phyloP scores from a whole-genome alignment of 2,797 vertebrate species.

The Pseudotriccus pelzelni region DNA sequence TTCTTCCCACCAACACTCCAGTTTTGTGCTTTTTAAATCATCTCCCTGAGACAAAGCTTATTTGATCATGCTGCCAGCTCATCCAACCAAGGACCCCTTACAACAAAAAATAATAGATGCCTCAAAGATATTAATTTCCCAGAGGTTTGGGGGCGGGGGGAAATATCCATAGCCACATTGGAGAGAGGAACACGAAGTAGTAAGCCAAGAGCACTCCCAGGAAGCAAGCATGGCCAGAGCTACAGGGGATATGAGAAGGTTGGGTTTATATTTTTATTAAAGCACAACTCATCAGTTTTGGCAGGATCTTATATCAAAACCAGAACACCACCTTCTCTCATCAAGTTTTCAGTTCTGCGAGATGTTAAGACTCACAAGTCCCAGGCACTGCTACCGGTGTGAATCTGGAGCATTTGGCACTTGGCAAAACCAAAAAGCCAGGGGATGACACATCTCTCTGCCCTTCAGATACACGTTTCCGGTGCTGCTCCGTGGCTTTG shows the following conservation, averaged over 20 bases:
- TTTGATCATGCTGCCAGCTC: neutral
- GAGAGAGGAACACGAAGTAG: neutral
- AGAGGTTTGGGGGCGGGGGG: neutral
- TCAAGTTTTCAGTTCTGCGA: neutral
- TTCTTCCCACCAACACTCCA: neutral
- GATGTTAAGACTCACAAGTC: neutral
- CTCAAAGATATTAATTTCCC: neutral
- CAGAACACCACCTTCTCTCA: neutral
- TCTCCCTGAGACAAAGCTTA: neutral
- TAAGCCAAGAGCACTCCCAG: neutral
- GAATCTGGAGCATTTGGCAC: neutral
- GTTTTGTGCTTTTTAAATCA: neutral
- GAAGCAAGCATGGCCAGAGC: neutral
- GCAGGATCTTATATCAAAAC: neutral
- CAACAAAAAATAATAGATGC: neutral
- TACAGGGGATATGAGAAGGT: neutral
- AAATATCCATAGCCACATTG: neutral
- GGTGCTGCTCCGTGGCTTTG: rapidly evolving
- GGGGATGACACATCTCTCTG: neutral
- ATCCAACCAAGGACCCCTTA: neutral
- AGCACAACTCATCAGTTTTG: neutral
- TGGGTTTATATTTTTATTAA: neutral
- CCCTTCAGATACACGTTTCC: neutral
- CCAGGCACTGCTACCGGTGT: neutral
- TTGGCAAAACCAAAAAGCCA: neutral